Percentiles rank a stretch among this genome's conserved stretches.
Conservation (phyloP, 2,797 vertebrate species). For the Tangara arthus region DNA sequence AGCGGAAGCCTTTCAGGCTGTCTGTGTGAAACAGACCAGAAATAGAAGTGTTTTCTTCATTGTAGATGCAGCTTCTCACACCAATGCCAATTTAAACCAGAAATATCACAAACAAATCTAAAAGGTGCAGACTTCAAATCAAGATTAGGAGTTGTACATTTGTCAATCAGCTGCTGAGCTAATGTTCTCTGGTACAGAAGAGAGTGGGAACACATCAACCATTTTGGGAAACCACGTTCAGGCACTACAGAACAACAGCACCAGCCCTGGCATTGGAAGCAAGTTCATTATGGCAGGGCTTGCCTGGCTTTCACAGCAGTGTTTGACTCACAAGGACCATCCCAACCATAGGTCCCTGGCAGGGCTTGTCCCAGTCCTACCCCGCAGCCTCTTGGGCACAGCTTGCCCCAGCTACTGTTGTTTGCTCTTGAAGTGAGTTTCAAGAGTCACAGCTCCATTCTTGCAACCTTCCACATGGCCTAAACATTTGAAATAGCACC, state of each 20-base stretch:
- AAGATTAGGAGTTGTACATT: not conserved
- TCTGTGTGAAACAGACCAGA: not conserved
- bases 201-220: not conserved
- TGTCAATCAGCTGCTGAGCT: not conserved
- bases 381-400: not conserved
- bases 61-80: not conserved
- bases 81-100: not conserved
- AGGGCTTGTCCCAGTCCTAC: not conserved
- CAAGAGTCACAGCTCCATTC: not conserved
- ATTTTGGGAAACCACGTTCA: not conserved
- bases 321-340: not conserved
- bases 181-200: not conserved
- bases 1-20: not conserved
- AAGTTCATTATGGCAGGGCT: not conserved
- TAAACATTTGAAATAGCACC: not conserved
- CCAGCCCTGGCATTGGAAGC: not conserved
- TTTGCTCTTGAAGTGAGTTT: not conserved
- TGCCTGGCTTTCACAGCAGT: not conserved
- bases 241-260: not conserved
- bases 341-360: not conserved
- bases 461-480: not conserved
- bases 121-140: not conserved
- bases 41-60: not conserved
- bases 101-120: conserved; percentile 2
- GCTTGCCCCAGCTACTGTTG: not conserved